Evolutionary conservation across 2,888 invertebrate species (phyloP).

Genomic region (Criorhina ranunculi): DNA sequence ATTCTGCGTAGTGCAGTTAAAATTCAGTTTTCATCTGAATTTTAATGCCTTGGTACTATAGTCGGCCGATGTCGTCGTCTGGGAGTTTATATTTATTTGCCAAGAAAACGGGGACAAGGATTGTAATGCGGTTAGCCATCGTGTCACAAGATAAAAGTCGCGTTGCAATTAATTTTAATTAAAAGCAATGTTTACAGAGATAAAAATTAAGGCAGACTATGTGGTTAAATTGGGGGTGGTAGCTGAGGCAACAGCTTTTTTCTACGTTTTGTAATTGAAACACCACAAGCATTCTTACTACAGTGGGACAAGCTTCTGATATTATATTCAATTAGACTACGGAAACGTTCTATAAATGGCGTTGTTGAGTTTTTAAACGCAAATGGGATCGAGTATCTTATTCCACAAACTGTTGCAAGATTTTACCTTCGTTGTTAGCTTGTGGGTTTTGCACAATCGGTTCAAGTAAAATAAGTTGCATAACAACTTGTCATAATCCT

Average conservation of each 20-base stretch:
- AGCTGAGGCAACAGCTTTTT: slow-evolving; percentile 78
- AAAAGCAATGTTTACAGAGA: slow-evolving; percentile 70
- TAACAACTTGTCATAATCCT: too few relatives aligned
- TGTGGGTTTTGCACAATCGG: too few relatives aligned
- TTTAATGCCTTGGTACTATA: slow-evolving; percentile 48
- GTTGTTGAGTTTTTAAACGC: not conserved
- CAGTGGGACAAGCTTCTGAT: slow-evolving; percentile 56
- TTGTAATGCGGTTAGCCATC: slow-evolving; percentile 72
- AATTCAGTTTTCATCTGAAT: slow-evolving; percentile 66
- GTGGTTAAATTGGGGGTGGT: slow-evolving; percentile 31
- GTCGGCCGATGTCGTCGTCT: slow-evolving; percentile 27
- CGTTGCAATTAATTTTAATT: slow-evolving; percentile 75
- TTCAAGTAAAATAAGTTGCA: too few relatives aligned
- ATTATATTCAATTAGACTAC: slow-evolving; percentile 27
- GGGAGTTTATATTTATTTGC: slow-evolving; percentile 42
- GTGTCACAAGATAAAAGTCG: slow-evolving; percentile 69
- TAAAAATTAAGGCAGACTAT: slow-evolving; percentile 60
- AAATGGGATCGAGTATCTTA: too few relatives aligned
- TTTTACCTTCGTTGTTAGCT: too few relatives aligned
- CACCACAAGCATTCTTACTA: slow-evolving; percentile 30
- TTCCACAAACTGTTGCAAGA: too few relatives aligned
- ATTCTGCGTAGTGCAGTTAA: slow-evolving; percentile 68
- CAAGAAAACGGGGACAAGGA: slow-evolving; percentile 59
- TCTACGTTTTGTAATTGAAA: slow-evolving; percentile 37
- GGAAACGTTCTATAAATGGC: not conserved